Base-by-base conservation (phyloP, 2,113 vertebrate genomes). In the Pomatorhinus ruficollis region DNA sequence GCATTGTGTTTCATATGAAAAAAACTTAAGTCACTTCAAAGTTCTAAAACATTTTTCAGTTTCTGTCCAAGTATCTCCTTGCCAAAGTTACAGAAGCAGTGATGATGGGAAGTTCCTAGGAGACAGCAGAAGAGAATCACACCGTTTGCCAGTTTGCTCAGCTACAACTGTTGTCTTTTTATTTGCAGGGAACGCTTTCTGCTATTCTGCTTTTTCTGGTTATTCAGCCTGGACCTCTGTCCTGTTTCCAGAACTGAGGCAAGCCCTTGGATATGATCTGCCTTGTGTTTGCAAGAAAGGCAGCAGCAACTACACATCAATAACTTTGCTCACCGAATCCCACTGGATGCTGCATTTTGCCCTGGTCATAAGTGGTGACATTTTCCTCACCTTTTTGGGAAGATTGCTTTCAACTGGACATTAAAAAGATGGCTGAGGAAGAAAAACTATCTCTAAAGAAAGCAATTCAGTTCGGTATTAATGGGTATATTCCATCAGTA, bases 131-230 rank as follows among this genome's bases (percentile, higher is more conserved):
- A 57, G 19, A 47, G 68, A 72, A 57, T 22, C 27, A 24, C 15
- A 15, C 15, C 2, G 0, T 71, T 59, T 81, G 18, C 8, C 33
- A 44, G 17, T 66, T 47, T 79, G 50, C 60, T 97, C 59, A 95
- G 24, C 54, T 35, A 59, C 52, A 64, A 72, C 65, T 95, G 1
- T 95, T 95, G 54, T 95, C 86, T 97, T 93, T 95, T 96, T 65
- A 60, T 54, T 98, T 98, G 68, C 95, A 98, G 98, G 92, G 18
- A 18, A n/a, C 11, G 2, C 15, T 56, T 22, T 9, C 64, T 81
- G 35, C 61, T 63, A 1, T 35, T 87, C 90, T 68, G 30, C 65
- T 65, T 87, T 33, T 37, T 25, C 70, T 56, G 59, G 35, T 50
- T 45, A 23, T 39, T 50, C 9, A 3, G 28, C 75, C 68, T 63